Base-by-base conservation (phyloP, 2,113 vertebrate species). In the Poicephalus gulielmi region DNA sequence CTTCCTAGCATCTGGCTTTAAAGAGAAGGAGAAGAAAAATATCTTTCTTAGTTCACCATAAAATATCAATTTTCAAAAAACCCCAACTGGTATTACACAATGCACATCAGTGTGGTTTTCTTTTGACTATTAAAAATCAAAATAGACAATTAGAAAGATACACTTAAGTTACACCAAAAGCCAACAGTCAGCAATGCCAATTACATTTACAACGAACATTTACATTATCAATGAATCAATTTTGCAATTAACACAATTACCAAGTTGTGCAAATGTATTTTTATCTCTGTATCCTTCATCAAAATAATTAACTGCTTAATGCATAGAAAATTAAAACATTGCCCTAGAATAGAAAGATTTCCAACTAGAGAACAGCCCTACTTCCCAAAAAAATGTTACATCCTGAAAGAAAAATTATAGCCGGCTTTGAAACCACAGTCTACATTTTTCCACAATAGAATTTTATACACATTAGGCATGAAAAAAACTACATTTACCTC, bases 1-100 rank as follows among this genome's bases (percentile, higher is more conserved):
- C 81, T 92, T 97, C 94, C 96, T 97, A 30, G 98, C 98, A 52
- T 98, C 98, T 6, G 98, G 98, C 99, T 99, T 96, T 49, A 96
- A 97, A 95, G 87, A 95, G 30, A 95, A 78, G 43, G 46, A 68
- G 86, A 75, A 90, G 74, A 81, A 86, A 83, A 66, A 30, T 77
- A 18, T 96, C 9, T 88, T 62, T 31, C 17, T 66, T 3, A 13
- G 47, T 13, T 46, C 19, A 24, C 5, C 10, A 22, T 5, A 17
- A 57, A 49, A 79, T 10, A 66, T 12, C 60, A 62, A 11, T 11
- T 27, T 8, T 76, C 31, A 27, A 37, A 77, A 74, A 12, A 4
- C 2, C 8, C 23, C 50, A 28, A 28, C 15, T 22, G 25, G 14
- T 13, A 8, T 12, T 59, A 24, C 8, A 60, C 75, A 35, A 43